phyloP scores from a whole-genome alignment of 92 coral and sea anemone genomes.

The Virgularia gustaviana region DNA sequence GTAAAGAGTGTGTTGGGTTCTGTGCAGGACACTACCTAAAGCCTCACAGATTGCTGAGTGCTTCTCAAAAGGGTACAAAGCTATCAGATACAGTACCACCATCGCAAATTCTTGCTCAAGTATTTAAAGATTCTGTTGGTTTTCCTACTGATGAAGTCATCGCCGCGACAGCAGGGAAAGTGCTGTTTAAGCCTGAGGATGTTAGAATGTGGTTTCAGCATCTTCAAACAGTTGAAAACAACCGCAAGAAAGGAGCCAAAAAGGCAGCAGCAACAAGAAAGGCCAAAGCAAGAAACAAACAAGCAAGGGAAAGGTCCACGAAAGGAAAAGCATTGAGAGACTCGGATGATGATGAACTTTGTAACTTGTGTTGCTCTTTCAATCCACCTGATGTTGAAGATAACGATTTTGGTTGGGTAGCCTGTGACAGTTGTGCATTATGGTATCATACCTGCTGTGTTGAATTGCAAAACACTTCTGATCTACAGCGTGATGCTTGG shows the following conservation, averaged over 20 bases:
- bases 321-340: conserved; percentile 10
- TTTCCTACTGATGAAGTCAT: conserved; percentile 31
- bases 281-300: conserved; percentile 22
- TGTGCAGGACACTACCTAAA: conserved; percentile 42
- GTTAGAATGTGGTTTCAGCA: conserved; percentile 42
- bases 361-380: conserved; percentile 23
- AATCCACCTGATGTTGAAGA: conserved; percentile 11
- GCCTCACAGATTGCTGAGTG: conserved; percentile 26
- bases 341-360: conserved; percentile 34
- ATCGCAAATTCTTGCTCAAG: conserved; percentile 37
- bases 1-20: conserved; percentile 39
- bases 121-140: conserved; percentile 38
- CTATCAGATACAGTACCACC: conserved; percentile 40
- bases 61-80: conserved; percentile 11
- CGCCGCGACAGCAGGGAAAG: conserved; percentile 30
- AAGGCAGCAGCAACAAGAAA: conserved; percentile 46
- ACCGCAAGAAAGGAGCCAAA: conserved; percentile 42
- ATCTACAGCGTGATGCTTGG: too few species aligned
- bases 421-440: conserved; percentile 15
- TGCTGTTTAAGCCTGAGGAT: conserved; percentile 42
- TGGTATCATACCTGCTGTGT: conserved; percentile 16
- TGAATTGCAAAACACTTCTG: not conserved
- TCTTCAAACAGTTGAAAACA: conserved; percentile 10
- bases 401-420: conserved; percentile 9
- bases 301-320: not conserved